phyloP scores from a whole-genome alignment of 2,797 vertebrate genomes.

The Sebastes flavidus region DNA sequence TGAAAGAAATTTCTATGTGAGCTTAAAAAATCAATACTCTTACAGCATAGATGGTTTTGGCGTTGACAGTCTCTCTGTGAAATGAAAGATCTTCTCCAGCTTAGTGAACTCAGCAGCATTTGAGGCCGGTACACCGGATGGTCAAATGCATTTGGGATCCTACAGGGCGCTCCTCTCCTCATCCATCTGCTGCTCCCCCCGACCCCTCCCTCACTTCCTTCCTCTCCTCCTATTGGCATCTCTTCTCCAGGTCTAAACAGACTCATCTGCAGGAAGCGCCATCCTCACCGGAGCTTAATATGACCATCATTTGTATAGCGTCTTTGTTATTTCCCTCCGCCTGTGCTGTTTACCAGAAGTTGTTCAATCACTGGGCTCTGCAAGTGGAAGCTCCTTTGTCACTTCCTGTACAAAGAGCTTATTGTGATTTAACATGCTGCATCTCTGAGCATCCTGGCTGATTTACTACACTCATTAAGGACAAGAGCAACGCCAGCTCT shows the following conservation, averaged over 20 bases:
- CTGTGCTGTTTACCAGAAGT: conserved; percentile 24
- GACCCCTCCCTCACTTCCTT: not conserved
- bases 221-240: conserved; percentile 13
- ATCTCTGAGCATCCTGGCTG: conserved; percentile 48
- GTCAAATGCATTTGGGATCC: conserved; percentile 5
- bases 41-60: not conserved
- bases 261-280: conserved; percentile 1
- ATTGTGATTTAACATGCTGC: conserved; percentile 59
- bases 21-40: conserved; percentile 25
- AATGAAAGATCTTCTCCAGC: conserved; percentile 38
- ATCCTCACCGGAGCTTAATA: conserved; percentile 15
- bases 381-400: conserved; percentile 41
- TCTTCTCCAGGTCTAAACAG: conserved; percentile 4
- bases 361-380: conserved; percentile 33
- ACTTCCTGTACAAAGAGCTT: conserved; percentile 53
- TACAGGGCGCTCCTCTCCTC: conserved; percentile 11
- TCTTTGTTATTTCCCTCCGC: conserved; percentile 4
- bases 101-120: conserved; percentile 25
- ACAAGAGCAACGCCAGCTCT: conserved; percentile 30
- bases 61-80: conserved; percentile 2
- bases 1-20: conserved; percentile 1
- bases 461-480: conserved; percentile 70
- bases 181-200: conserved; percentile 42
- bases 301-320: not conserved
- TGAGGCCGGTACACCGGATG: not conserved